Percentiles rank a stretch among this genome's conserved stretches.
Conservation (phyloP, 2,113 vertebrate genomes). For the Spilogale gracilis region DNA sequence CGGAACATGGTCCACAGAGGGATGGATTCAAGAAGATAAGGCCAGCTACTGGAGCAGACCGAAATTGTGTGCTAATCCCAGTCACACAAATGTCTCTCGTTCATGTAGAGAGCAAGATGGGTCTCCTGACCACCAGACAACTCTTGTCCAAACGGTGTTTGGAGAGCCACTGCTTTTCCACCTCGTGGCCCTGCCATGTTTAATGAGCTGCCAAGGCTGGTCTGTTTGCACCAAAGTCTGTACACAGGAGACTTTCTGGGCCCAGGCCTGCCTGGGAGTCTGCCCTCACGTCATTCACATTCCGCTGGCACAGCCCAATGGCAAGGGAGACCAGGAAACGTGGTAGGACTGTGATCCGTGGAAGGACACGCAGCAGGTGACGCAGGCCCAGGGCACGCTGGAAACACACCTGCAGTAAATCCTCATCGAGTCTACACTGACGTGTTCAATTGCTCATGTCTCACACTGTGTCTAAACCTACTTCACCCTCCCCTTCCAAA, state of each 20-base stretch:
- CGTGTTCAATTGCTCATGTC: not conserved
- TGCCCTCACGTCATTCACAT: not conserved
- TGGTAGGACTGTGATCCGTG: not conserved
- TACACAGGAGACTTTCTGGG: not conserved
- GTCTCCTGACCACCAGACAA: not conserved
- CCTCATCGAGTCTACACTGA: not conserved
- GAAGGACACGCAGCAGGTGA: not conserved
- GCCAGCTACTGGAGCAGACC: not conserved
- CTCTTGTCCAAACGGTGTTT: not conserved
- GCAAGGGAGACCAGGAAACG: not conserved
- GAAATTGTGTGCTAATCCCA: not conserved
- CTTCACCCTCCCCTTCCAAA: not conserved
- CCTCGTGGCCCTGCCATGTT: not conserved
- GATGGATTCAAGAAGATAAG: not conserved
- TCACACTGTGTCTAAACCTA: not conserved
- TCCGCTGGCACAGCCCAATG: accelerated
- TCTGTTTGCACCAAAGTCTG: not conserved
- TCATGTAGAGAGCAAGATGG: not conserved
- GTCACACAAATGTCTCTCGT: not conserved
- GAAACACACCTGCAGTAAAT: not conserved
- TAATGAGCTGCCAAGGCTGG: not conserved
- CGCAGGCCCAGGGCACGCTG: not conserved
- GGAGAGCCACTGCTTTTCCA: not conserved
- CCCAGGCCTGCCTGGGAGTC: not conserved
- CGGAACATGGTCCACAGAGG: not conserved